Base-by-base conservation (phyloP, 2,797 vertebrate species). In the Acanthurus lineatus region DNA sequence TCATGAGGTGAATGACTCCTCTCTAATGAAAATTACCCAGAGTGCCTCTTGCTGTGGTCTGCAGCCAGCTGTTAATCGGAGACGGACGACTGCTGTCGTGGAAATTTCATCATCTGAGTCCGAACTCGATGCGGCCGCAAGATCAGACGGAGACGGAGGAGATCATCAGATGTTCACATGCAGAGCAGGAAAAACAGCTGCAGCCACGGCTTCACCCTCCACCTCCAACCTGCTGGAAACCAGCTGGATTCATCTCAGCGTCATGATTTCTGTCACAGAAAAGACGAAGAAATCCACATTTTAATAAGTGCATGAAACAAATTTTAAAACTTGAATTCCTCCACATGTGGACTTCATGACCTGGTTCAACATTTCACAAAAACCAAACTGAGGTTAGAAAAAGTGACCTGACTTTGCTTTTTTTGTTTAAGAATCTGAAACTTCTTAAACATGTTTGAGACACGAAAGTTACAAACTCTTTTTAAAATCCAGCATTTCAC, bases 61-160 rank as follows among this genome's bases (percentile, higher is more conserved):
- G 51, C 28, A 60, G 67, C 75, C 78, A 68, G 71, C 67, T 75
- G 52, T 75, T 81, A 63, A 81, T 80, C 77, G 70, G 63, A 81
- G 70, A 74, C 65, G 20, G 40, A 64, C 17, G 19, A 25, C n/a
- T 1, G 52, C 75, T 7, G 62, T 73, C 28, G 22, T 65, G 42
- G 73, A 80, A 61, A 61, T 51, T 15, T 76, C 54, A 73, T 79
- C 38, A 73, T 38, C 72, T 53, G 15, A 2, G 28, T 78, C 56
- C 45, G 67, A 79, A 44, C 32, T 52, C 2, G 68, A 60, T 68
- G 47, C 25, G n/a, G 22, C 56, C 40, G 51, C 25, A 22, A 8
- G 67, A 58, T 47, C 53, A 15, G 52, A 65, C 2, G 25, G 25
- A 15, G 52, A 65, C 2, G 25, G 25, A 25, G 25, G 25, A 25